Percentiles rank a stretch among this genome's conserved stretches.
Evolutionary conservation across 2,797 vertebrate genomes (phyloP).

Genomic region (Notamacropus eugenii): DNA sequence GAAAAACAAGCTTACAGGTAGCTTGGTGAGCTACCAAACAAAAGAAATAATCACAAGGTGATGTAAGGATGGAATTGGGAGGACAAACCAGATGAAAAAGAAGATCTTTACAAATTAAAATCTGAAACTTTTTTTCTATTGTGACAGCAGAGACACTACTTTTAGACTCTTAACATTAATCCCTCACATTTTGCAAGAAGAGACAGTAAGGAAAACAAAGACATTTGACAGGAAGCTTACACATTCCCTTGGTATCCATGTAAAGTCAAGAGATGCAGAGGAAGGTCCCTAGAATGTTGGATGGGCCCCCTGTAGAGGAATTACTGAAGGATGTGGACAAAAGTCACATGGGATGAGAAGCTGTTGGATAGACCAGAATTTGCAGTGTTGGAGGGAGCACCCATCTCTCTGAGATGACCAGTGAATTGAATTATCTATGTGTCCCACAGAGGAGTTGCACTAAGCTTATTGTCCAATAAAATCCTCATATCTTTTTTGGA

Average conservation of each 20-base stretch:
- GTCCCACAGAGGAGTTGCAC: not conserved
- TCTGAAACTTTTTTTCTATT: not conserved
- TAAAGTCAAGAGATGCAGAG: not conserved
- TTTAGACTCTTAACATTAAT: not conserved
- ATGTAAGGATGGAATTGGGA: not conserved
- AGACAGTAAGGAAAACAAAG: not conserved
- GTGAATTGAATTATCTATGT: not conserved
- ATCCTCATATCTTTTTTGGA: not conserved
- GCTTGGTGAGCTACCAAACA: not conserved
- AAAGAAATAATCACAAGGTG: not conserved
- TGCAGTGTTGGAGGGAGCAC: not conserved
- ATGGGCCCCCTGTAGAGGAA: not conserved
- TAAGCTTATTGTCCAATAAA: not conserved
- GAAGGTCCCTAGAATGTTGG: not conserved
- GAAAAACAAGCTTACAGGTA: not conserved
- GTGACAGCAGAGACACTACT: not conserved
- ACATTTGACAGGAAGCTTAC: not conserved
- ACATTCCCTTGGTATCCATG: not conserved
- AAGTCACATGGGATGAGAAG: not conserved
- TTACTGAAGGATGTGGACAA: not conserved
- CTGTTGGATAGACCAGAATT: not conserved
- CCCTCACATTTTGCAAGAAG: not conserved
- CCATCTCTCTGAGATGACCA: not conserved
- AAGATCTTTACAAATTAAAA: not conserved
- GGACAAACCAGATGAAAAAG: not conserved